Conservation (phyloP, 2,113 vertebrate species). For the Chaetura pelagica region DNA sequence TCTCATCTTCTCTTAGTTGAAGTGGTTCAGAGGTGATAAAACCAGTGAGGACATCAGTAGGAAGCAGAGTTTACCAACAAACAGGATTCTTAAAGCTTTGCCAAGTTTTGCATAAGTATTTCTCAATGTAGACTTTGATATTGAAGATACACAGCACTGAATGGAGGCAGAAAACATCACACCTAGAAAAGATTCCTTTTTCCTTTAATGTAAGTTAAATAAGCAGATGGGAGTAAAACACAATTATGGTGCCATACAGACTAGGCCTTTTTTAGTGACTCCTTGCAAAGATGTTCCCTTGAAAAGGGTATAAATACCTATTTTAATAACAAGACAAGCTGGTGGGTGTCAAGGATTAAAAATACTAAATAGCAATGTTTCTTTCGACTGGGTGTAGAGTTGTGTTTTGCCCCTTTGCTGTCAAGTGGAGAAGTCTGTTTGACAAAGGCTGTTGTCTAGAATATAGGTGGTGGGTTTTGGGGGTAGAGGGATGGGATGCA, state of each 20-base stretch:
- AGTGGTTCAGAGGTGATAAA: background rate
- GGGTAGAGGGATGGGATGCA: fast-evolving
- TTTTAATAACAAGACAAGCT: background rate
- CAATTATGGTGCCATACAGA: background rate
- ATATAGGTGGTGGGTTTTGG: background rate
- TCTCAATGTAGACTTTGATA: background rate
- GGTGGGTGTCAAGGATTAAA: background rate
- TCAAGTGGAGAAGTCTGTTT: background rate
- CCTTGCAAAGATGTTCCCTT: background rate
- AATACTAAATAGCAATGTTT: background rate
- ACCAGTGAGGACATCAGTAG: background rate
- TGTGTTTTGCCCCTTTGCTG: background rate
- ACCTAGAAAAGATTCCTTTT: background rate
- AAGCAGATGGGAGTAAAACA: background rate
- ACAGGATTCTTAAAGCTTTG: background rate
- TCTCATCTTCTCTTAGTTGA: background rate
- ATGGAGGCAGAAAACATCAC: background rate
- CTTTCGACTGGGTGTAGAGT: background rate
- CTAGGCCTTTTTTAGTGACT: background rate
- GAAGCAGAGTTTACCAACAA: background rate
- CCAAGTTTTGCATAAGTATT: background rate
- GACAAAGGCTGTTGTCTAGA: background rate
- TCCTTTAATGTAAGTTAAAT: background rate
- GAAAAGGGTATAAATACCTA: background rate
- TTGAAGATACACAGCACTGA: background rate